Evolutionary conservation across 2,888 invertebrate species (phyloP), one percentile per base, ranked within the genome.

Genomic region (Ypsolopha sequella): DNA sequence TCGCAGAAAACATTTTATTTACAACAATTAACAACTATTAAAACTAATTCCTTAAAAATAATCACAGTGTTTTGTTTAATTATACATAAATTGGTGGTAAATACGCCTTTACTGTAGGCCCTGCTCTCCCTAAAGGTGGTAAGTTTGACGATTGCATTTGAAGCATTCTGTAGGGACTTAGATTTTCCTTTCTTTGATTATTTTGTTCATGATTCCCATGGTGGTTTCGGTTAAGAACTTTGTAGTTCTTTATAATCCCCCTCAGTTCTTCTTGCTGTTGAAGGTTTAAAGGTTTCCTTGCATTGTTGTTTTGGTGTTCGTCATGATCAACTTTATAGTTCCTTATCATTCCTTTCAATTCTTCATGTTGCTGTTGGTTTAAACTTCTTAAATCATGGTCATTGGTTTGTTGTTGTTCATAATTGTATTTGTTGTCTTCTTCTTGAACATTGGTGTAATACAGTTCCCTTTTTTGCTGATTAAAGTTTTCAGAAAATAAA

Each of bases 311-410:
- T 34, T 65, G 66, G 39, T 61, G 8, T 54, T 66, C 70, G 79
- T 49, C 86, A 66, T 57, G 81, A 80, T 86, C 62, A 13, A 82
- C 74, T 67, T 86, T 86, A 53, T 86, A 86, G 59, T 82, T 86
- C 64, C 79, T 86, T 24, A 85, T 77, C 13, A 73, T 66, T 7
- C 84, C 82, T 8, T 70, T 66, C 46, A 81, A 58, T 62, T 80
- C 81, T 52, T 75, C 73, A 51, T 72, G 68, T 43, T 72, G 68
- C 41, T 76, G 69, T 49, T 62, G 60, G 58, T 66, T 65, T 34
- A 62, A 51, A 8, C 9, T 45, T 44, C 33, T 41, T 24, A n/a
- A 24, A 7, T 24, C 24, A 24, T 24, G 24, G 24, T 24, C 24
- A 24, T 24, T 24, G 24, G 24, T 24, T 24, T 24, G 24, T 24